A percentile compares a stretch with the other conserved stretches of the same genome.
Conservation (phyloP, 2,888 invertebrate genomes). For the Apamea epomidion region DNA sequence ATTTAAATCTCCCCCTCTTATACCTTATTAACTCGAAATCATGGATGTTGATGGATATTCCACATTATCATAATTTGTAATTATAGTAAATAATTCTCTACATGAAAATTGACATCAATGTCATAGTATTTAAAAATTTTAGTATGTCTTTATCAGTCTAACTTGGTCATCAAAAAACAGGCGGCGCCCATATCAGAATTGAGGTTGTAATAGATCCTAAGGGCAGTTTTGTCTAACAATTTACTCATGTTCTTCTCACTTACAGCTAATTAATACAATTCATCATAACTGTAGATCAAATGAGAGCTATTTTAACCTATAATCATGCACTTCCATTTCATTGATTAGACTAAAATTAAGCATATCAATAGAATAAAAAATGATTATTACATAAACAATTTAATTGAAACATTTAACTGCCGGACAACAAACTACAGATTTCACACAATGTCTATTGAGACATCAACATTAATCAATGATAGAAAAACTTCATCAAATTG, state of each 20-base stretch:
- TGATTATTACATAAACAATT: slow-evolving; percentile 89
- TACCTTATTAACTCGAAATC: slow-evolving; percentile 70
- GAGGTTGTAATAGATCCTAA: slow-evolving; percentile 74
- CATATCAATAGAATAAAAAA: slow-evolving; percentile 89
- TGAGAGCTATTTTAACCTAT: slow-evolving; percentile 87
- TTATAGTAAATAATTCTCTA: slow-evolving; percentile 74
- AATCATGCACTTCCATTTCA: slow-evolving; percentile 86
- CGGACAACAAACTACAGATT: slow-evolving; percentile 89
- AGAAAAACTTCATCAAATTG: slow-evolving; percentile 74
- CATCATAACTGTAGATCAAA: slow-evolving; percentile 79
- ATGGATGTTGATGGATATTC: slow-evolving; percentile 63
- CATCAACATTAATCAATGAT: slow-evolving; percentile 80
- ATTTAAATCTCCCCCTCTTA: slow-evolving; percentile 68
- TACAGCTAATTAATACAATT: slow-evolving; percentile 84
- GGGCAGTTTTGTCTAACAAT: slow-evolving; percentile 76
- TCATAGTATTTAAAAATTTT: slow-evolving; percentile 70
- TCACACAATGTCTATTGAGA: slow-evolving; percentile 80
- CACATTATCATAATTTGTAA: slow-evolving; percentile 63
- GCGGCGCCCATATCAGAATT: slow-evolving; percentile 80
- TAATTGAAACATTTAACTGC: slow-evolving; percentile 88
- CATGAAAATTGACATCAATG: slow-evolving; percentile 77
- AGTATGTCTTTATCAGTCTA: slow-evolving; percentile 82
- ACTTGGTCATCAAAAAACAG: slow-evolving; percentile 82
- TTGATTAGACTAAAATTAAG: slow-evolving; percentile 87
- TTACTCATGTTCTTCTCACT: slow-evolving; percentile 75